A percentile compares a stretch with the other conserved stretches of the same genome.
phyloP scores from a whole-genome alignment of 2,888 invertebrate species.

The Melinaea menophilus region DNA sequence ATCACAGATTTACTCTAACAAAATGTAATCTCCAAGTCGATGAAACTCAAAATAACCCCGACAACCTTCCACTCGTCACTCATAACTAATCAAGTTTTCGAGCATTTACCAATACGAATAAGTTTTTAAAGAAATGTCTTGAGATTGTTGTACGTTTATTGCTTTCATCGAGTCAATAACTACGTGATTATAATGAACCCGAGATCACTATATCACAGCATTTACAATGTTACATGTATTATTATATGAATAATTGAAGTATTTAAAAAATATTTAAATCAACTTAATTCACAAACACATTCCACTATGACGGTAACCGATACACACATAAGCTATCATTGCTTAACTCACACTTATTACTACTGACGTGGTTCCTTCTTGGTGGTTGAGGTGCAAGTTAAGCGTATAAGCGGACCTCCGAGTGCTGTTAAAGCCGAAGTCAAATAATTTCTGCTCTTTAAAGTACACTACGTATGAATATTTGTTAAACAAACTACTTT shows the following conservation, averaged over 20 bases:
- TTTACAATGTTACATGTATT: conserved; percentile 15
- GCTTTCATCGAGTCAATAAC: too few relatives aligned
- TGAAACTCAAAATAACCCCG: conserved; percentile 16
- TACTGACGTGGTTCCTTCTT: neutral
- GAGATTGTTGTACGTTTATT: too few relatives aligned
- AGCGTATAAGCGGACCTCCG: neutral
- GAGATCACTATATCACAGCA: conserved; percentile 46
- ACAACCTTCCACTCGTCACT: conserved; percentile 4
- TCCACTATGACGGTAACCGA: conserved; percentile 6
- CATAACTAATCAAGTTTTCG: neutral
- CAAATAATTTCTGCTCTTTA: neutral
- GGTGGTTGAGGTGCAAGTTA: neutral
- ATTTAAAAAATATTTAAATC: neutral
- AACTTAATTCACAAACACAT: neutral
- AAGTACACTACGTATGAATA: neutral
- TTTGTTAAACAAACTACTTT: neutral
- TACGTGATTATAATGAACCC: conserved; percentile 33
- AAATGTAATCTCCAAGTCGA: conserved; percentile 35
- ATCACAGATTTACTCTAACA: conserved; percentile 71
- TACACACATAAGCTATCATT: neutral
- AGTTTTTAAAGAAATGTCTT: too few relatives aligned
- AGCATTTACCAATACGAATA: neutral
- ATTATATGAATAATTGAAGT: conserved; percentile 1
- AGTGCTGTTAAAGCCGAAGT: neutral
- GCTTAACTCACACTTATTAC: neutral